phyloP scores from a whole-genome alignment of 2,113 vertebrate genomes.

The Electrona antarctica region DNA sequence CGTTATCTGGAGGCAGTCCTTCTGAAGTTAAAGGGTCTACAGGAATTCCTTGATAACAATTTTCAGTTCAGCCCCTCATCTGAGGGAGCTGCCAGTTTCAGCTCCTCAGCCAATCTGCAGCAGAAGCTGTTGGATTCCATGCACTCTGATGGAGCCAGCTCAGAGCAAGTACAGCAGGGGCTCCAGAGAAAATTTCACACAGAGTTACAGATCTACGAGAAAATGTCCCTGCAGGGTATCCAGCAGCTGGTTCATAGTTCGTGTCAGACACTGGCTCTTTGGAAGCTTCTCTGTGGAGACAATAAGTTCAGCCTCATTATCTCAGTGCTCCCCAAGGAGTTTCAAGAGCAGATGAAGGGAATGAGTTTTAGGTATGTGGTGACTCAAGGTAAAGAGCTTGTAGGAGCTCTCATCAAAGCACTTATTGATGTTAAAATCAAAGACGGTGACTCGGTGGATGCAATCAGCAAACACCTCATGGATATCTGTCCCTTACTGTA shows the following conservation, averaged over 20 bases:
- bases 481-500: constrained; percentile 94
- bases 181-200: constrained; percentile 94
- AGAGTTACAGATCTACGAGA: constrained; percentile 93
- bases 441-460: constrained; percentile 93
- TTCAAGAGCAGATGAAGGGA: constrained; percentile 92
- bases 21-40: constrained; percentile 86
- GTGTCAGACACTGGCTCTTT: constrained; percentile 91
- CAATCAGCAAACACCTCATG: constrained; percentile 90
- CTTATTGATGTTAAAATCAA: constrained; percentile 96
- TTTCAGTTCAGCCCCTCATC: constrained; percentile 92
- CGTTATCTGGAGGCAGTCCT: constrained; percentile 85
- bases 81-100: constrained; percentile 86
- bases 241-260: constrained; percentile 92
- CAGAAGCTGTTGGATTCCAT: constrained; percentile 91
- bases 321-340: constrained; percentile 94
- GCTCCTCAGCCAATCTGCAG: constrained; percentile 87
- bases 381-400: constrained; percentile 90
- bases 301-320: constrained; percentile 92
- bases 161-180: constrained; percentile 97
- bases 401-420: constrained; percentile 91
- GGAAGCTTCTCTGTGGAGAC: constrained; percentile 94
- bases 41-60: constrained; percentile 94
- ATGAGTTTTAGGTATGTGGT: constrained; percentile 94
- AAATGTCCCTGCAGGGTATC: constrained; percentile 91
- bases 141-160: constrained; percentile 88